Evolutionary conservation across 1,140 invertebrate species (phyloP).

Genomic region (Drosophila setifemur): DNA sequence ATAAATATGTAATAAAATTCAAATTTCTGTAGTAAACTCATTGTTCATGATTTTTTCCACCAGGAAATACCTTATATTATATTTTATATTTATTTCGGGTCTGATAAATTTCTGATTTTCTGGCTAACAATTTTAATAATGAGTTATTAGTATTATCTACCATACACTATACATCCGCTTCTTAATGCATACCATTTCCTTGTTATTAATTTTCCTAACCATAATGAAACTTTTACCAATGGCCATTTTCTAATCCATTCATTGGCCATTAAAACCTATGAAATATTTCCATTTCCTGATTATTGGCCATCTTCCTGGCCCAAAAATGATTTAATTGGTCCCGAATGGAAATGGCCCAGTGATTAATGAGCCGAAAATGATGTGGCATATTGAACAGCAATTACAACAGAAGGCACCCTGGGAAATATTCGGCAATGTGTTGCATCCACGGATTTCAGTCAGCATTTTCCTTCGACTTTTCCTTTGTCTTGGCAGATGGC

Average conservation of each 20-base stretch:
- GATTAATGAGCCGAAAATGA: constrained; percentile 79
- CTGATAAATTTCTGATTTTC: too few species aligned
- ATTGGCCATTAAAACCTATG: constrained; percentile 30
- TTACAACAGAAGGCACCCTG: constrained; percentile 25
- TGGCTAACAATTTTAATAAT: too few species aligned
- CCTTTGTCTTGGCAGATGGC: constrained; percentile 39
- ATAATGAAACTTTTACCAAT: neutral
- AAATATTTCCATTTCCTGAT: constrained; percentile 44
- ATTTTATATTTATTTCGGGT: too few species aligned
- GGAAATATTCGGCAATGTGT: constrained; percentile 51
- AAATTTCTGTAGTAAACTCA: too few species aligned
- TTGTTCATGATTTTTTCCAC: too few species aligned
- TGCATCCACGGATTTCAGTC: constrained; percentile 23
- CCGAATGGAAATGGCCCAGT: constrained; percentile 64
- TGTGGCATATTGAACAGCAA: constrained; percentile 74
- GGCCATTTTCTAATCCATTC: neutral
- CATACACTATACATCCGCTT: too few species aligned
- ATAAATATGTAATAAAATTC: too few species aligned
- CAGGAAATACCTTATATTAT: too few species aligned
- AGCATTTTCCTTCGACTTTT: neutral
- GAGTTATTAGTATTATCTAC: too few species aligned
- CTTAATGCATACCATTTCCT: neutral
- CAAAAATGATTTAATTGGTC: constrained; percentile 27
- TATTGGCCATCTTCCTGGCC: neutral
- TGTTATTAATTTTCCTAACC: neutral